These are phyloP conservation scores for Drosophila vallismaia DNA, from an alignment of 2,888 invertebrate species.

Conservation along the genomic window DNA sequence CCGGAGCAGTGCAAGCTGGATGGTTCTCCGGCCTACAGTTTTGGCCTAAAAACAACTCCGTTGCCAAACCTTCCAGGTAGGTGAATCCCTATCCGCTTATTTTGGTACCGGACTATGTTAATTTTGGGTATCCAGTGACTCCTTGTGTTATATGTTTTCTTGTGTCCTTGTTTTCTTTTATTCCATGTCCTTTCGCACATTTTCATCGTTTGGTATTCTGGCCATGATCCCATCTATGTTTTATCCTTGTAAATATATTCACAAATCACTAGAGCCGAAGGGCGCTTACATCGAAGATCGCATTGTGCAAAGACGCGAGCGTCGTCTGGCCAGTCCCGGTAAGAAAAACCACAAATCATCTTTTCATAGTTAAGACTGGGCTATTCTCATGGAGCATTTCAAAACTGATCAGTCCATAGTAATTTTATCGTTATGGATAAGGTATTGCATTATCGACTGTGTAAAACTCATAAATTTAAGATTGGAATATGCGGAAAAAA, in stretches of 20 bases:
- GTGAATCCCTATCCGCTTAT: constrained; percentile 40
- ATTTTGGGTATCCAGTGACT: constrained; percentile 12
- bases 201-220: constrained; percentile 51
- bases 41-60: constrained; percentile 85
- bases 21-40: constrained; percentile 85
- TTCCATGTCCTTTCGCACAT: constrained; percentile 48
- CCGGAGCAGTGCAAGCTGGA: constrained; percentile 85
- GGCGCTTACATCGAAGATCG: constrained; percentile 83
- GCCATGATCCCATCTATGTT: constrained; percentile 49
- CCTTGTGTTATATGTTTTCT: constrained; percentile 3
- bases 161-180: constrained; percentile 36
- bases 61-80: constrained; percentile 79
- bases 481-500: too few species aligned
- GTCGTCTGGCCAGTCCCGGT: constrained; percentile 83
- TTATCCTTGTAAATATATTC: constrained; percentile 44
- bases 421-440: background rate
- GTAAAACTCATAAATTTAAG: too few species aligned
- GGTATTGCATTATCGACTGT: background rate
- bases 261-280: constrained; percentile 69
- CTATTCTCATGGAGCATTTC: constrained; percentile 14
- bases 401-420: background rate
- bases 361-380: background rate
- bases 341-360: constrained; percentile 58
- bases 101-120: constrained; percentile 20
- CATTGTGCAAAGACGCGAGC: constrained; percentile 83